phyloP scores from a whole-genome alignment of 1,140 invertebrate species.

The Drosophila auraria region DNA sequence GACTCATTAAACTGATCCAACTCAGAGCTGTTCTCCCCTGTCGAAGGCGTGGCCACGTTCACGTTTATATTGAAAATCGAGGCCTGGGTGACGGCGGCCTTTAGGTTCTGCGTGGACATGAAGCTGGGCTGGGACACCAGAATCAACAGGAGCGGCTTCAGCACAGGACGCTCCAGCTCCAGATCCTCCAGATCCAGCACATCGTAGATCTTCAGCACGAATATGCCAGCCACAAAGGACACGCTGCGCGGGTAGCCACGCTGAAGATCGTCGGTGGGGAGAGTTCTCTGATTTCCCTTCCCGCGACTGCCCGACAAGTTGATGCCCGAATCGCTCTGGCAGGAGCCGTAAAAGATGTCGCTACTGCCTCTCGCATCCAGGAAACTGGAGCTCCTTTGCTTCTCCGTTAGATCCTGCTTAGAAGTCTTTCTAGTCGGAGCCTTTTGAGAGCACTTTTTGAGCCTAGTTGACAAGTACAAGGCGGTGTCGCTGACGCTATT shows the following conservation, averaged over 20 bases:
- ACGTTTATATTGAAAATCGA: constrained; percentile 78
- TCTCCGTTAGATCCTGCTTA: not conserved
- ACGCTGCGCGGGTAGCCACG: constrained; percentile 60
- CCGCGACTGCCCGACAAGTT: constrained; percentile 29
- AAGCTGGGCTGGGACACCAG: constrained; percentile 79
- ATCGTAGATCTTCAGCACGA: constrained; percentile 70
- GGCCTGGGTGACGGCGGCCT: constrained; percentile 49
- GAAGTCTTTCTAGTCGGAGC: not conserved
- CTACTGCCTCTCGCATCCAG: constrained; percentile 29
- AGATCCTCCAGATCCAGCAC: constrained; percentile 35
- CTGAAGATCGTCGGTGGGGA: not conserved
- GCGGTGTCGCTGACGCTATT: constrained; percentile 8
- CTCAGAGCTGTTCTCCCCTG: not conserved
- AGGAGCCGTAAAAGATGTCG: constrained; percentile 38
- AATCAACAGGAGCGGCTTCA: constrained; percentile 55
- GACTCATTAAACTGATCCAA: constrained; percentile 39
- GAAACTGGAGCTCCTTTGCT: constrained; percentile 15
- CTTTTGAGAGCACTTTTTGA: not conserved
- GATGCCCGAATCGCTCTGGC: constrained; percentile 66
- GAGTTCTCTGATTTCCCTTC: not conserved
- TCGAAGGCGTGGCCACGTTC: constrained; percentile 16
- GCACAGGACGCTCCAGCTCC: constrained; percentile 9
- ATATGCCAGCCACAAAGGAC: constrained; percentile 78
- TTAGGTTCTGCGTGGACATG: constrained; percentile 63
- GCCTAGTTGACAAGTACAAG: not conserved